Percentiles rank a stretch among this genome's conserved stretches.
Evolutionary conservation across 2,797 vertebrate genomes (phyloP).

Genomic region (Oryzias dopingdopingensis): DNA sequence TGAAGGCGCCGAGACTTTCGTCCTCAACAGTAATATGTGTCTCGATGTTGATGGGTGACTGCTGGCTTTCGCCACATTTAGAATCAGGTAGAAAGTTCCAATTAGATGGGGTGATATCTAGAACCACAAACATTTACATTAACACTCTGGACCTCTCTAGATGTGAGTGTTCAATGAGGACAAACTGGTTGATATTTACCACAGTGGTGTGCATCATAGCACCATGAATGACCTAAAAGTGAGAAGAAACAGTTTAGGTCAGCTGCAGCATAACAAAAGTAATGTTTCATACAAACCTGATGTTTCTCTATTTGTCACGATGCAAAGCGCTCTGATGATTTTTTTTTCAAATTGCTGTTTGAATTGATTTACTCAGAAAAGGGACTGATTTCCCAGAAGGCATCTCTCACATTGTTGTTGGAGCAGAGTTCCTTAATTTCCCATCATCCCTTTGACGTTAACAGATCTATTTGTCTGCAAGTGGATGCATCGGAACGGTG

Average conservation of each 20-base stretch:
- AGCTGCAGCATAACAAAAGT: neutral
- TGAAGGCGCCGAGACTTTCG: constrained; percentile 26
- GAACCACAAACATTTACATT: neutral
- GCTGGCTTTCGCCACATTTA: constrained; percentile 22
- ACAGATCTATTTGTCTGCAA: too few species aligned
- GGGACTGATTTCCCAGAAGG: too few species aligned
- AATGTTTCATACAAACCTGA: too few species aligned
- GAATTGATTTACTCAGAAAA: too few species aligned
- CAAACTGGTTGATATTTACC: constrained; percentile 37
- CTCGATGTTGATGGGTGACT: constrained; percentile 68
- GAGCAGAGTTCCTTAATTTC: too few species aligned
- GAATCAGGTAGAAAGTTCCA: constrained; percentile 45
- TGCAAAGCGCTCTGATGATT: too few species aligned
- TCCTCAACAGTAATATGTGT: neutral
- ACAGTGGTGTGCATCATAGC: constrained; percentile 53
- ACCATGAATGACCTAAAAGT: constrained; percentile 51
- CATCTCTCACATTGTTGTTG: too few species aligned
- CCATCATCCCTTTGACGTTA: too few species aligned
- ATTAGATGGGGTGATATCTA: constrained; percentile 11
- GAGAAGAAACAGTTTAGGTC: neutral
- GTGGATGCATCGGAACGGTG: too few species aligned
- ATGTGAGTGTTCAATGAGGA: neutral
- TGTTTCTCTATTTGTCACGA: too few species aligned
- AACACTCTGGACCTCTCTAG: neutral
- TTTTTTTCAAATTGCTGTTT: too few species aligned